These are phyloP conservation scores for Drosophila sordidapex DNA, from an alignment of 2,888 invertebrate species.

Conservation along the genomic window DNA sequence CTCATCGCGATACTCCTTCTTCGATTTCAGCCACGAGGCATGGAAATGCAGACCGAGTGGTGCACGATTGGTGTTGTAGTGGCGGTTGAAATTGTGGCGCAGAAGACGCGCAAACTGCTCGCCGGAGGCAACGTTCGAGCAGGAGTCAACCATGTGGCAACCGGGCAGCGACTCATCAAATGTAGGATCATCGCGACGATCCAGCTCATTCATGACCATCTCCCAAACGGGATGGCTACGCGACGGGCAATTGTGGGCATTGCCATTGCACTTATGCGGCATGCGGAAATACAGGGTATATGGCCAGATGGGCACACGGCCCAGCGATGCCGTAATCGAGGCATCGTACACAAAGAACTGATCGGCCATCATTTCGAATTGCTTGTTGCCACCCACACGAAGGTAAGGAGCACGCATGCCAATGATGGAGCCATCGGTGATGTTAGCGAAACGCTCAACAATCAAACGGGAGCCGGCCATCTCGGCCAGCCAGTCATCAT, in stretches of 20 bases:
- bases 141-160: constrained; percentile 97
- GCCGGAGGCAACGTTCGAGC: constrained; percentile 95
- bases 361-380: constrained; percentile 98
- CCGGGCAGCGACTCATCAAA: constrained; percentile 97
- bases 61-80: constrained; percentile 96
- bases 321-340: constrained; percentile 95
- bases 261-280: constrained; percentile 97
- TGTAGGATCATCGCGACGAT: constrained; percentile 96
- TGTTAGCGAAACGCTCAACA: constrained; percentile 94
- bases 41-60: constrained; percentile 97
- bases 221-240: constrained; percentile 97
- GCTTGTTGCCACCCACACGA: constrained; percentile 96
- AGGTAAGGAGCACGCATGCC: constrained; percentile 95
- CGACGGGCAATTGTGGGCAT: constrained; percentile 96
- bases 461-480: constrained; percentile 96
- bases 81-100: constrained; percentile 97
- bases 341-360: constrained; percentile 98
- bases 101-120: constrained; percentile 95
- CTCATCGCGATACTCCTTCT: constrained; percentile 96
- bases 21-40: constrained; percentile 97
- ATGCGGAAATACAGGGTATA: constrained; percentile 98
- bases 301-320: constrained; percentile 97
- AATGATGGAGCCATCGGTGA: constrained; percentile 95
- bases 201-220: constrained; percentile 98
- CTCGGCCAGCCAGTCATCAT: constrained; percentile 97